These are phyloP conservation scores for Stramonita haemastoma DNA, from an alignment of 2,888 invertebrate species.

Conservation along the genomic window DNA sequence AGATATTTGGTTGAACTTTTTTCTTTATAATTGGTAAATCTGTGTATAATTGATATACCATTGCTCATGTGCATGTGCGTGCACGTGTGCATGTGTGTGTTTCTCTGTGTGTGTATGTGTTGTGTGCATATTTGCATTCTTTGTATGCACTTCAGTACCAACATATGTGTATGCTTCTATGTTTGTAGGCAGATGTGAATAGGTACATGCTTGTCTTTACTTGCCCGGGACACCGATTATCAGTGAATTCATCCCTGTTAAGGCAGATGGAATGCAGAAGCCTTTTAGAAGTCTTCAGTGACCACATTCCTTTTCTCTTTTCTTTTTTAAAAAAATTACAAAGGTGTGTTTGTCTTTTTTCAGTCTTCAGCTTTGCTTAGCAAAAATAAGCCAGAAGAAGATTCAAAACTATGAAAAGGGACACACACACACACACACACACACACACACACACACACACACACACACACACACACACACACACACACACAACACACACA, in stretches of 20 bases:
- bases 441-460: neutral
- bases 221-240: neutral
- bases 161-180: neutral
- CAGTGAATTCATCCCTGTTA: no score
- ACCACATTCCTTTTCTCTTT: no score
- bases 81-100: neutral
- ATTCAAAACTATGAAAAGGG: no score
- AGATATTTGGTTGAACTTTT: no score
- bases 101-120: neutral
- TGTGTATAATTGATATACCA: neutral
- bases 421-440: neutral
- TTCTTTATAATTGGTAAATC: neutral
- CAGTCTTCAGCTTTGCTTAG: no score
- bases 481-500: neutral
- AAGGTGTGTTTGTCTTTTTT: no score
- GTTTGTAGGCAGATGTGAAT: neutral
- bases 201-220: neutral
- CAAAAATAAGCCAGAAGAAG: no score
- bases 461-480: conserved; percentile 10
- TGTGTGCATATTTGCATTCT: neutral
- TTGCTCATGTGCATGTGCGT: neutral
- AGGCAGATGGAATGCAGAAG: no score
- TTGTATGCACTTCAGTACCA: neutral
- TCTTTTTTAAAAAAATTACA: no score
- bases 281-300: no score